Percentiles rank a stretch among this genome's conserved stretches.
These are phyloP conservation scores for Lepidurus apus DNA, from an alignment of 1,140 invertebrate species.

Conservation along the genomic window DNA sequence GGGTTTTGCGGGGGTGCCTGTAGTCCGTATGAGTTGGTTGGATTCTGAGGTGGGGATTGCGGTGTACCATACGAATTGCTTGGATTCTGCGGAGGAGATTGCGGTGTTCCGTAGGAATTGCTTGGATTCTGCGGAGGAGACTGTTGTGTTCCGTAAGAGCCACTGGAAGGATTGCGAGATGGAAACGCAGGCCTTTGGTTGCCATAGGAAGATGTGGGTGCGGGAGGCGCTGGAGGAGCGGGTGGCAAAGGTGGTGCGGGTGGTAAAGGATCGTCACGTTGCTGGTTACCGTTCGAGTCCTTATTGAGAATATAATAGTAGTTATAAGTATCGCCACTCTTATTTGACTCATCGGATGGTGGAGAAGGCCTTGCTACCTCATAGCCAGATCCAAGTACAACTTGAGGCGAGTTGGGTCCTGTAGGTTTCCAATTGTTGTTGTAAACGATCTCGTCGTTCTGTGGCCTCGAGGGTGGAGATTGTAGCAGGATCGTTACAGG, in stretches of 20 bases:
- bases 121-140: not conserved
- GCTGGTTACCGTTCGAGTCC: not conserved
- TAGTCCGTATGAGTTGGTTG: slow-evolving; percentile 23
- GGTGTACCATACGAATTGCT: slow-evolving; percentile 7
- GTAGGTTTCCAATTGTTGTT: not conserved
- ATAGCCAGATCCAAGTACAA: not conserved
- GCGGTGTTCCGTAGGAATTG: not conserved
- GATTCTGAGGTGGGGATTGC: slow-evolving; percentile 20
- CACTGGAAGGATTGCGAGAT: slow-evolving; percentile 7
- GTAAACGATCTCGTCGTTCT: not conserved
- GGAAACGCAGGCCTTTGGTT: not conserved
- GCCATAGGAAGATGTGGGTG: not conserved
- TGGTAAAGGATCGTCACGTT: not conserved
- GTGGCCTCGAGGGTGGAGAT: not conserved
- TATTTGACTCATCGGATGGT: not conserved
- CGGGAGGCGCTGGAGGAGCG: not conserved
- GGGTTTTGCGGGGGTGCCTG: not conserved
- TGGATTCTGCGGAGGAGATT: slow-evolving; percentile 10
- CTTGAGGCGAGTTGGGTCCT: not conserved
- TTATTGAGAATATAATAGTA: slow-evolving; percentile 22
- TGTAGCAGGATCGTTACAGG: not conserved
- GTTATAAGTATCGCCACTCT: slow-evolving; percentile 20
- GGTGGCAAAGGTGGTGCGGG: slow-evolving; percentile 30
- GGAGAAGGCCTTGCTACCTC: not conserved
- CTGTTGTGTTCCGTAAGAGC: slow-evolving; percentile 5